phyloP scores from a whole-genome alignment of 1,140 invertebrate genomes.

The Chrysomallon squamiferum region DNA sequence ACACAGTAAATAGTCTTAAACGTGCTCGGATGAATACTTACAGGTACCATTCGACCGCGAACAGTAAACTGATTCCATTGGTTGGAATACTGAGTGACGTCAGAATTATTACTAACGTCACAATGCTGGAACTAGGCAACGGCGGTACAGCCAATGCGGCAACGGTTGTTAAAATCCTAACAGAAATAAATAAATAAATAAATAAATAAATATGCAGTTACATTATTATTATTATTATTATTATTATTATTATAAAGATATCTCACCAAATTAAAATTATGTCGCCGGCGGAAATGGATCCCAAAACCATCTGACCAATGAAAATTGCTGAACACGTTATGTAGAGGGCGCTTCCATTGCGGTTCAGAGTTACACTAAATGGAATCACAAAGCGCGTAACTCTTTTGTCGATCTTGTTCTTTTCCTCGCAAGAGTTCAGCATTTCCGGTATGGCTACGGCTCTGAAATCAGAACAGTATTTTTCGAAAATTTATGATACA shows the following conservation, averaged over 20 bases:
- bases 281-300: too few species aligned
- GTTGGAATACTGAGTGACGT: constrained; percentile 45
- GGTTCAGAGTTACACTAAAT: constrained; percentile 91
- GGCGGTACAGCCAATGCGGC: constrained; percentile 46
- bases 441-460: constrained; percentile 57
- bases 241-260: too few species aligned
- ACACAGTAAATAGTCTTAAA: too few species aligned
- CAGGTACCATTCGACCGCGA: constrained; percentile 56
- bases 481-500: too few species aligned
- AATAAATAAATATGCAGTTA: too few species aligned
- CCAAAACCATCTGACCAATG: too few species aligned
- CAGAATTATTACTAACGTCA: constrained; percentile 51
- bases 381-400: constrained; percentile 80
- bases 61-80: constrained; percentile 42
- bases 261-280: too few species aligned
- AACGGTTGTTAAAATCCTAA: constrained; percentile 46
- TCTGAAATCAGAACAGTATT: too few species aligned
- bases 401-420: constrained; percentile 40
- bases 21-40: too few species aligned
- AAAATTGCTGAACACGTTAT: constrained; percentile 88
- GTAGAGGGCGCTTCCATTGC: constrained; percentile 94
- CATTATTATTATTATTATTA: too few species aligned
- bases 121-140: constrained; percentile 54
- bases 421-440: constrained; percentile 39
- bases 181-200: too few species aligned